Conservation (phyloP, 1,140 invertebrate genomes). For the Archivesica marissinica region DNA sequence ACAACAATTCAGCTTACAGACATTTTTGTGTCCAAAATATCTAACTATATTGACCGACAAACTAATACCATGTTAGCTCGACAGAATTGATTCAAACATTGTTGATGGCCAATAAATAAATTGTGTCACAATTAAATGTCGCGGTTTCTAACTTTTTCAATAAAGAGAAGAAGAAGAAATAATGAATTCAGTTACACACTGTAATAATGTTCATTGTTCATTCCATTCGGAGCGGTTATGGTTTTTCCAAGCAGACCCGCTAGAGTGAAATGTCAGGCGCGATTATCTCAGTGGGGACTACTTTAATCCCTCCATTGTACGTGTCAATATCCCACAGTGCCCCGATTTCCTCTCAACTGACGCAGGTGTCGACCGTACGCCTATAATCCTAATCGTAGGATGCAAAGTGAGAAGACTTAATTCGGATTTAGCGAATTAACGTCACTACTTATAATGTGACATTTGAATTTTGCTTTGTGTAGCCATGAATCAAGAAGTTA, state of each 20-base stretch:
- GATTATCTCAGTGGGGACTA: constrained; percentile 26
- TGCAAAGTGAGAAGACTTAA: constrained; percentile 35
- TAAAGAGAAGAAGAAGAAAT: too few relatives aligned
- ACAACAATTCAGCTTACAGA: too few relatives aligned
- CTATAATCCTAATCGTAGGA: constrained; percentile 39
- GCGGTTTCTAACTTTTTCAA: too few relatives aligned
- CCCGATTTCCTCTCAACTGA: constrained; percentile 15
- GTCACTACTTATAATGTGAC: constrained; percentile 44
- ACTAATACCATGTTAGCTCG: too few relatives aligned
- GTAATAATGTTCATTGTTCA: too few relatives aligned
- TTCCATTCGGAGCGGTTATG: too few relatives aligned
- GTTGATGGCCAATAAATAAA: too few relatives aligned
- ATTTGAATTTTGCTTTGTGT: constrained; percentile 30
- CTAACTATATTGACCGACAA: too few relatives aligned
- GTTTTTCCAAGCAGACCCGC: not conserved
- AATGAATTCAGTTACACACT: too few relatives aligned
- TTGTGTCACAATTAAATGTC: too few relatives aligned
- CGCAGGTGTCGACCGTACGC: constrained; percentile 13
- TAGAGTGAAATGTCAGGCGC: not conserved
- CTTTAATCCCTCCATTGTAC: not conserved
- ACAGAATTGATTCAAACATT: too few relatives aligned
- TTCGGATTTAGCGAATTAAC: constrained; percentile 51
- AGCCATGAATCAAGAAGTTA: not conserved
- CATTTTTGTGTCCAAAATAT: too few relatives aligned
- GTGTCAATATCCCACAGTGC: not conserved